phyloP scores from a whole-genome alignment of 1,140 invertebrate genomes.

The Procambarus clarkii region DNA sequence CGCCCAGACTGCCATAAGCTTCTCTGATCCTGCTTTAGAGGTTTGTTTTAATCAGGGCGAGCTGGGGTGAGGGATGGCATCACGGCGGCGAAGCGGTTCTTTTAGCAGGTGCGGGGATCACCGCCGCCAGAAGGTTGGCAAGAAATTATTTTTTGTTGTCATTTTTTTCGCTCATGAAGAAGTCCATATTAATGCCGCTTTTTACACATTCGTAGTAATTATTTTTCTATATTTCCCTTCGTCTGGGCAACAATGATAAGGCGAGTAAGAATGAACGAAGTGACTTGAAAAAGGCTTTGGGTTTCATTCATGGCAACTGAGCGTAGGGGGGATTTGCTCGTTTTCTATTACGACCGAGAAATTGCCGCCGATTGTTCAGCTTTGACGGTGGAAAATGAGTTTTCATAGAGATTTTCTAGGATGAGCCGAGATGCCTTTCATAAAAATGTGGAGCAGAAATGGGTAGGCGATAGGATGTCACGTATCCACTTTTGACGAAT shows the following conservation, averaged over 20 bases:
- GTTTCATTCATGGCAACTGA: slow-evolving; percentile 46
- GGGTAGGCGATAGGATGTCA: slow-evolving; percentile 60
- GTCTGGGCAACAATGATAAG: slow-evolving; percentile 13
- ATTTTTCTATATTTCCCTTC: background rate
- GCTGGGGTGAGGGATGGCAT: slow-evolving; percentile 1
- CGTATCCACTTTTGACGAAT: slow-evolving; percentile 25
- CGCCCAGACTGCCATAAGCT: slow-evolving; percentile 35
- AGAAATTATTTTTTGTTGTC: background rate
- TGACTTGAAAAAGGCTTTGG: background rate
- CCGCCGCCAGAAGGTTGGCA: background rate
- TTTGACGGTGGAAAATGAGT: slow-evolving; percentile 68
- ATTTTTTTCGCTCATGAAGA: background rate
- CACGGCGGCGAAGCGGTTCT: slow-evolving; percentile 16
- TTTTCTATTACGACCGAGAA: slow-evolving; percentile 67
- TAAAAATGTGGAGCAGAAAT: slow-evolving; percentile 62
- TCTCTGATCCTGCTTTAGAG: slow-evolving; percentile 42
- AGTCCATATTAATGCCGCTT: background rate
- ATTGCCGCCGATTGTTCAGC: slow-evolving; percentile 68
- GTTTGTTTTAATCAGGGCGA: slow-evolving; percentile 50
- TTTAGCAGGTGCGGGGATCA: slow-evolving; percentile 13
- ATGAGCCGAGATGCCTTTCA: slow-evolving; percentile 57
- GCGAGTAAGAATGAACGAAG: slow-evolving; percentile 3
- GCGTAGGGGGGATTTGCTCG: slow-evolving; percentile 59
- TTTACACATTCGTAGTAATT: background rate
- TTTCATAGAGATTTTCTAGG: slow-evolving; percentile 66